Evolutionary conservation across 2,113 vertebrate species (phyloP).

Genomic region (Himantopus leucocephalus): DNA sequence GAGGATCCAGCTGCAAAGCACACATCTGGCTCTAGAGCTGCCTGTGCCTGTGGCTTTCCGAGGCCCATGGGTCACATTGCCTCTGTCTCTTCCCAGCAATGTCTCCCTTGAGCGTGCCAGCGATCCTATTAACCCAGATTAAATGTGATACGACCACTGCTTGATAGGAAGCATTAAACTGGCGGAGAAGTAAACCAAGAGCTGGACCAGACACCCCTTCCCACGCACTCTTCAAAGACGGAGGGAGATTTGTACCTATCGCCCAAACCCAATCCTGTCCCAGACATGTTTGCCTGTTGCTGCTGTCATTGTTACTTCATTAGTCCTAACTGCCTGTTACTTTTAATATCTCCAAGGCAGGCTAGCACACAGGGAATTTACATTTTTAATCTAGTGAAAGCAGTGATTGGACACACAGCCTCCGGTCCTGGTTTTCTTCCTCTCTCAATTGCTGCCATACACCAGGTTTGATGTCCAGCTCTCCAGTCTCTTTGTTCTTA

Average conservation of each 20-base stretch:
- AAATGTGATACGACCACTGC: background rate
- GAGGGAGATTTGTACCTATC: background rate
- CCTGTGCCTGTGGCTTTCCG: background rate
- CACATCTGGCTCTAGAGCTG: background rate
- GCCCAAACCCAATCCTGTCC: background rate
- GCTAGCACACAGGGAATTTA: background rate
- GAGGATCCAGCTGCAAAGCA: background rate
- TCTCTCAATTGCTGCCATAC: background rate
- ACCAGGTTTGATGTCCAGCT: background rate
- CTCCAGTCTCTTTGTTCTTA: background rate
- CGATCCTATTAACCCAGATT: background rate
- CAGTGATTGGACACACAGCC: background rate
- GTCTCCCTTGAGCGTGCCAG: background rate
- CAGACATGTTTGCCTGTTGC: background rate
- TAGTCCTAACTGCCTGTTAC: slow-evolving; percentile 15
- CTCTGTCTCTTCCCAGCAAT: background rate
- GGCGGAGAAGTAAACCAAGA: background rate
- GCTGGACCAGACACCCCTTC: background rate
- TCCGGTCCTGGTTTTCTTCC: slow-evolving; percentile 9
- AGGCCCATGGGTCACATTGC: background rate
- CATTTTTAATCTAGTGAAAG: slow-evolving; percentile 38
- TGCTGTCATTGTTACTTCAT: background rate
- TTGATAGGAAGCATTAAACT: background rate
- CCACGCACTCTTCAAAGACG: background rate
- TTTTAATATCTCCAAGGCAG: background rate